phyloP scores from a whole-genome alignment of 2,797 vertebrate genomes.

The Hydrophis major region DNA sequence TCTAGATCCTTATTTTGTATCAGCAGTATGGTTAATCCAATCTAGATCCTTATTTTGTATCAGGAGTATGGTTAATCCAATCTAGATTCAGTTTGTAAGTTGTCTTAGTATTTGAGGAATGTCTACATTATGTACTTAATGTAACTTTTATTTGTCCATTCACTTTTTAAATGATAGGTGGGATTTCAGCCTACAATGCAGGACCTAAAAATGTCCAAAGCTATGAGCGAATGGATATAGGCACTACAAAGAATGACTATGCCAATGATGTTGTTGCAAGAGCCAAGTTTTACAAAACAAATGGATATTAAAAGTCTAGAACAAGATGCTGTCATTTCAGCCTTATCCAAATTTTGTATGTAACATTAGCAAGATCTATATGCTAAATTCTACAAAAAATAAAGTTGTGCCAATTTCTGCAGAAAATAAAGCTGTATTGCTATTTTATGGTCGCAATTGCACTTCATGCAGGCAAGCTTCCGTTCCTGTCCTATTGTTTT shows the following conservation, averaged over 20 bases:
- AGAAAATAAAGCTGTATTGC: neutral
- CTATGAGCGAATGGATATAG: neutral
- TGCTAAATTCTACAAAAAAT: neutral
- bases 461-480: neutral
- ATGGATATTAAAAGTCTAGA: constrained; percentile 15
- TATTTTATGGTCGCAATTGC: neutral
- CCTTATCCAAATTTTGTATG: constrained; percentile 1
- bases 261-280: constrained; percentile 33
- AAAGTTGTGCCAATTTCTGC: neutral
- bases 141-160: constrained; percentile 10
- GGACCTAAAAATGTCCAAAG: neutral
- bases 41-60: too few species aligned
- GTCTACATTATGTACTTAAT: neutral
- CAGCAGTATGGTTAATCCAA: neutral
- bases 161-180: constrained; percentile 15
- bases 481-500: too few species aligned
- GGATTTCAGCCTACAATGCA: constrained; percentile 44
- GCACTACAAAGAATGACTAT: constrained; percentile 41
- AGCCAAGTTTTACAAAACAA: constrained; percentile 33
- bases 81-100: neutral
- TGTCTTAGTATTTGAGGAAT: neutral
- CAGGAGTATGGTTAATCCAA: neutral
- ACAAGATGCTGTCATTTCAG: constrained; percentile 11
- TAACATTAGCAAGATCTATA: neutral
- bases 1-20: neutral